Conservation (phyloP, 2,113 vertebrate genomes). For the Triplophysa dalaica region DNA sequence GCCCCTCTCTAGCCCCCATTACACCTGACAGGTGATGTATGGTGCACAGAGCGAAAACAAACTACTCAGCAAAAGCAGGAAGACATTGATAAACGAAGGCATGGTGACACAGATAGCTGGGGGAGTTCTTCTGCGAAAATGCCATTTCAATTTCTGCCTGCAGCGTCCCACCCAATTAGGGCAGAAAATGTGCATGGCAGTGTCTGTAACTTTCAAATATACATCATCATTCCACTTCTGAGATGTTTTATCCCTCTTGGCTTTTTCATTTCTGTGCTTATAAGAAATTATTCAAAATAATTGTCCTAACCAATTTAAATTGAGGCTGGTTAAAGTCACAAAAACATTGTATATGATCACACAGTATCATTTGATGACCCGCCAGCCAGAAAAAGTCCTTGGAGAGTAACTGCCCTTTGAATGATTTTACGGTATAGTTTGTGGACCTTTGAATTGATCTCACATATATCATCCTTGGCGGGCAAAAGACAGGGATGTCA, state of each 20-base stretch:
- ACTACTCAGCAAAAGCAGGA: constrained; percentile 73
- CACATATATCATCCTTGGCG: constrained; percentile 17
- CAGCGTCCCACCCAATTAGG: constrained; percentile 52
- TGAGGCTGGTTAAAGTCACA: neutral
- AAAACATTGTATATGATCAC: neutral
- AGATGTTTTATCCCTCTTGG: neutral
- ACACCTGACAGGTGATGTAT: constrained; percentile 78
- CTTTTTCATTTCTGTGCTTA: neutral
- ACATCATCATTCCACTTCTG: neutral
- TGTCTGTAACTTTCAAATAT: neutral
- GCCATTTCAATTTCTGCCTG: constrained; percentile 64
- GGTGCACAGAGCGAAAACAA: constrained; percentile 73
- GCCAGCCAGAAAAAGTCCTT: neutral
- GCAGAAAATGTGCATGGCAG: constrained; percentile 24
- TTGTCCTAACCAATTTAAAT: no score
- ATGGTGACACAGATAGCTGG: constrained; percentile 58
- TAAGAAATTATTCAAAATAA: neutral
- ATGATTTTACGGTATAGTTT: constrained; percentile 5
- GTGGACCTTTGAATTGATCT: neutral
- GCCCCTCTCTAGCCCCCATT: constrained; percentile 64
- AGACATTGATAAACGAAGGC: constrained; percentile 74
- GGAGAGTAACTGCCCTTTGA: constrained; percentile 35
- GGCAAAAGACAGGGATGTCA: constrained; percentile 20
- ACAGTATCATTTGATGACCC: constrained; percentile 31
- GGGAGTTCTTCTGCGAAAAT: constrained; percentile 73